These are phyloP conservation scores for Melanotaenia boesemani DNA, from an alignment of 2,797 vertebrate species.

Conservation along the genomic window DNA sequence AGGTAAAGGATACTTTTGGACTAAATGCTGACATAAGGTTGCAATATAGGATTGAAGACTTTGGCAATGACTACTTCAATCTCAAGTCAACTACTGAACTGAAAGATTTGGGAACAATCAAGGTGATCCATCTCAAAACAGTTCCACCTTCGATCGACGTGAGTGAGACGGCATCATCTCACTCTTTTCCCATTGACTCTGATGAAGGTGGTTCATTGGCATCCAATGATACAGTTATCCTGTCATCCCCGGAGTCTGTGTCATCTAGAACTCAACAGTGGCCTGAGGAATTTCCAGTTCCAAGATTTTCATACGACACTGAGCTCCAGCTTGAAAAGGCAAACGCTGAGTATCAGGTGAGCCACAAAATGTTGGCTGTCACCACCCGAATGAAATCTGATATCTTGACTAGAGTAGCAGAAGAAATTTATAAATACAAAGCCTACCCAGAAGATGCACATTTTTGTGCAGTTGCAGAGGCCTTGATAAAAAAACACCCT, in stretches of 20 bases:
- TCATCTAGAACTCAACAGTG: slow-evolving; percentile 31
- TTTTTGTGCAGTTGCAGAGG: slow-evolving; percentile 42
- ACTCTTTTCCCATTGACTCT: background rate
- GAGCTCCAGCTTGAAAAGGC: slow-evolving; percentile 23
- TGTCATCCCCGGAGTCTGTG: slow-evolving; percentile 24
- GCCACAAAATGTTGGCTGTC: slow-evolving; percentile 15
- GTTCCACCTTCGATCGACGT: background rate
- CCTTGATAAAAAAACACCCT: slow-evolving; percentile 46
- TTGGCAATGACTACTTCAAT: slow-evolving; percentile 47
- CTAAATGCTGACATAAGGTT: slow-evolving; percentile 5
- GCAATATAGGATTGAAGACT: slow-evolving; percentile 39
- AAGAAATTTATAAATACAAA: slow-evolving; percentile 37
- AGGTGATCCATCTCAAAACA: slow-evolving; percentile 35
- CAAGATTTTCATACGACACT: slow-evolving; percentile 31
- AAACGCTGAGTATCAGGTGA: slow-evolving; percentile 20
- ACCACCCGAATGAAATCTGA: slow-evolving; percentile 34
- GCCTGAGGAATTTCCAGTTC: slow-evolving; percentile 21
- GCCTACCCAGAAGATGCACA: slow-evolving; percentile 39
- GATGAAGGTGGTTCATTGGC: background rate
- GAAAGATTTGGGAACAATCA: slow-evolving; percentile 44
- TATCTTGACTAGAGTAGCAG: slow-evolving; percentile 29
- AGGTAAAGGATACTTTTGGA: slow-evolving; percentile 22
- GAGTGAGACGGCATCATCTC: background rate
- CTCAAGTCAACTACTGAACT: slow-evolving; percentile 40
- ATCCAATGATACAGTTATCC: slow-evolving; percentile 32